Conservation (phyloP, 2,888 invertebrate species). For the Cacoxenus indagator region DNA sequence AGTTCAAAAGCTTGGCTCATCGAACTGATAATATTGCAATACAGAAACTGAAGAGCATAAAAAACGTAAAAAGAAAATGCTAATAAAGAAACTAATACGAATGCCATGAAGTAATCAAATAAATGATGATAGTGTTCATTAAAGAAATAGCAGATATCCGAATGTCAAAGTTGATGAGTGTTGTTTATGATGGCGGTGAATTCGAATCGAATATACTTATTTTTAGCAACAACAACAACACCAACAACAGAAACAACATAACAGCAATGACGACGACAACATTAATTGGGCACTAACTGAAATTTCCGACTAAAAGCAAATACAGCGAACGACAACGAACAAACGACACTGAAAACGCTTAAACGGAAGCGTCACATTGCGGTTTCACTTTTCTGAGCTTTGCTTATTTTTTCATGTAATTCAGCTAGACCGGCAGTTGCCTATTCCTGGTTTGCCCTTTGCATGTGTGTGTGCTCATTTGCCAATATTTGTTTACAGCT, state of each 20-base stretch:
- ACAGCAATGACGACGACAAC: slow-evolving; percentile 24
- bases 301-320: slow-evolving; percentile 21
- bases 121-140: too few relatives aligned
- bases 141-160: too few relatives aligned
- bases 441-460: not conserved
- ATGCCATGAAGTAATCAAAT: too few relatives aligned
- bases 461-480: not conserved
- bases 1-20: too few relatives aligned
- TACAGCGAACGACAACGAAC: slow-evolving; percentile 26
- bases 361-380: slow-evolving; percentile 10
- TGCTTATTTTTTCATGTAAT: slow-evolving; percentile 5
- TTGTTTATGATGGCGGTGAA: too few relatives aligned
- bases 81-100: too few relatives aligned
- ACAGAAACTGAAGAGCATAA: too few relatives aligned
- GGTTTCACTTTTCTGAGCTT: not conserved
- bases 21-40: too few relatives aligned
- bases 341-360: slow-evolving; percentile 26
- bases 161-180: too few relatives aligned
- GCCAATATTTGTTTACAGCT: slow-evolving; percentile 6
- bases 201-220: slow-evolving; percentile 34
- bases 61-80: too few relatives aligned
- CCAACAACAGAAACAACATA: slow-evolving; percentile 19
- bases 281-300: not conserved
- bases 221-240: slow-evolving; percentile 22
- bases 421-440: not conserved